Base-by-base conservation (phyloP, 2,113 vertebrate species). In the Mirounga angustirostris region DNA sequence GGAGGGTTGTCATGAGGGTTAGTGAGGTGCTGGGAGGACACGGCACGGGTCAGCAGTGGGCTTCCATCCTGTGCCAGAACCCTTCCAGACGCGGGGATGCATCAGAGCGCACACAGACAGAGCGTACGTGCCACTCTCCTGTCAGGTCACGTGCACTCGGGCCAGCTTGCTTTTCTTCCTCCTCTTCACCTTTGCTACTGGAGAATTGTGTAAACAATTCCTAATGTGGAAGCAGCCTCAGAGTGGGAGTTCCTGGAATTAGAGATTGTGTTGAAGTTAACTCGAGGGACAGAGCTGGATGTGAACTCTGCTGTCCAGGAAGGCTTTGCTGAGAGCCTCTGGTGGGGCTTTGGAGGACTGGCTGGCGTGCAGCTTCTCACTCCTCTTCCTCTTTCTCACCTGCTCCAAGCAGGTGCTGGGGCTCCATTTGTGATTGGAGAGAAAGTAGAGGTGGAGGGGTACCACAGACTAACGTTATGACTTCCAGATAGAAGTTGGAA, bases 61-160 rank as follows among this genome's bases (percentile, higher is more conserved):
- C 28, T 59, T 3, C 56, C 14, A 8, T 89, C 46, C 43, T 24
- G 30, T 28, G 30, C 46, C 71, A 74, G 73, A 58, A 67, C 67
- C 40, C 22, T 19, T n/a, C 18, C 50, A 69, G 59, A 78, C 19
- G 8, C 7, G 19, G 15, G 19, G 33, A 10, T 5, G 11, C n/a
- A 7, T 81, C 14, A 26, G 43, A 26, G 15, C 22, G 19, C 9
- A 1, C 7, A 24, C 43, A 43, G 36, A 40, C 6, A 21, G 43
- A 10, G 19, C 22, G 3, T 11, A 6, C 30, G 22, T 28, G 16
- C 63, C 13, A 33, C 21, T 21, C 4, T 14, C 4, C 4, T 13
- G 4, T 16, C 26, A 0, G 16, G 33, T 11, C 22, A 3, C 11
- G 33, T 18, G 13, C n/a, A 8, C 3, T 4, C 0, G 0, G 22